These are phyloP conservation scores for Danaus chrysippus DNA, from an alignment of 2,888 invertebrate species.

Conservation along the genomic window DNA sequence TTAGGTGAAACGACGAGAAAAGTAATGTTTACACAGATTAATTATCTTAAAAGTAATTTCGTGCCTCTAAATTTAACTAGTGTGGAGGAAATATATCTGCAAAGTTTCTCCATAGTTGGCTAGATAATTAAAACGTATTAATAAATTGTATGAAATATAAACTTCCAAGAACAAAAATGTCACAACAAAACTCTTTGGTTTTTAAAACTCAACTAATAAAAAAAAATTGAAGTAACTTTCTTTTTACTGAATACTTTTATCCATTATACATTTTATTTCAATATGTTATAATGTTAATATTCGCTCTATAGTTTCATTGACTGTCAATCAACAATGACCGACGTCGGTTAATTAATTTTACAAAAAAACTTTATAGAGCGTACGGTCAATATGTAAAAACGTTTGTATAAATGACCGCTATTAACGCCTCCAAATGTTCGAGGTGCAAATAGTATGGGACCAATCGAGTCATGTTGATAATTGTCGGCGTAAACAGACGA, in stretches of 20 bases:
- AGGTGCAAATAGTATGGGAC: conserved; percentile 20
- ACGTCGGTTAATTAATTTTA: conserved; percentile 15
- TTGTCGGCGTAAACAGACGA: conserved; percentile 24
- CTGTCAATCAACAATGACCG: neutral
- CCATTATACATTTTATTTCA: neutral
- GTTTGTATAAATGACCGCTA: conserved; percentile 26
- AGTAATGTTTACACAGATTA: too few species aligned
- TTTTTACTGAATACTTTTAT: neutral
- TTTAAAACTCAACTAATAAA: too few species aligned
- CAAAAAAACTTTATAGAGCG: conserved; percentile 20
- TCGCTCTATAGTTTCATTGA: neutral
- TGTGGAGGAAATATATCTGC: too few species aligned
- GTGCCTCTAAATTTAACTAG: too few species aligned
- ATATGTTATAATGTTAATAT: neutral
- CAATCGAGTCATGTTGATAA: conserved; percentile 24
- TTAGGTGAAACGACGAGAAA: too few species aligned
- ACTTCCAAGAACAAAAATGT: too few species aligned
- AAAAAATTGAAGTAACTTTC: neutral
- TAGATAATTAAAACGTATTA: too few species aligned
- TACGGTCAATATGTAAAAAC: conserved; percentile 25
- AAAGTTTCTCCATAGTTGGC: too few species aligned
- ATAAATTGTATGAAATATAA: too few species aligned
- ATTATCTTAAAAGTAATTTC: too few species aligned
- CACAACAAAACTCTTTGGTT: too few species aligned
- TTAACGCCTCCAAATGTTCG: conserved; percentile 28